These are phyloP conservation scores for Melinopterus prodromus DNA, from an alignment of 2,888 invertebrate species.

Conservation along the genomic window DNA sequence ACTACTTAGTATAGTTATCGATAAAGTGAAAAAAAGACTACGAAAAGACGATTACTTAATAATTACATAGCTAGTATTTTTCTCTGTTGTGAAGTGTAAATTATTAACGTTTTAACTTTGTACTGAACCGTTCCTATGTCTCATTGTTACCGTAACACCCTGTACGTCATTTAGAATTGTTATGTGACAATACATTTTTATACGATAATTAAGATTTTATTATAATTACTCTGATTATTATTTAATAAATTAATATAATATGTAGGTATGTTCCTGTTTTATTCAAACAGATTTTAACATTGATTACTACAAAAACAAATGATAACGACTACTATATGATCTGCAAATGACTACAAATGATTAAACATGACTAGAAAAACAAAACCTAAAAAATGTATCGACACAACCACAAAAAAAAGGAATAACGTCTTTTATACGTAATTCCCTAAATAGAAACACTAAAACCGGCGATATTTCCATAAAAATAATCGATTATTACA, in stretches of 20 bases:
- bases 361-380: not conserved
- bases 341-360: no score
- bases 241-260: not conserved
- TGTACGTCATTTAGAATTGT: not conserved
- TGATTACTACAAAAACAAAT: no score
- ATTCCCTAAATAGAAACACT: not conserved
- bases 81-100: not conserved
- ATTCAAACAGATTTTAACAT: not conserved
- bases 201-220: not conserved
- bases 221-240: not conserved
- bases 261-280: not conserved
- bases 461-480: not conserved
- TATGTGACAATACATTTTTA: not conserved
- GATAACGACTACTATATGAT: no score
- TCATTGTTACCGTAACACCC: not conserved
- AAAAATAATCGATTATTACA: not conserved
- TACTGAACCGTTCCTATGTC: not conserved
- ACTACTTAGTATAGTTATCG: not conserved
- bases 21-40: not conserved
- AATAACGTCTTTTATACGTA: not conserved
- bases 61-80: not conserved
- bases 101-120: not conserved
- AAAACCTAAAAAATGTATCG: not conserved
- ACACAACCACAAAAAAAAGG: not conserved
- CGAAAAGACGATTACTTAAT: not conserved